Base-by-base conservation (phyloP, 2,888 invertebrate genomes). In the Oligia strigilis region DNA sequence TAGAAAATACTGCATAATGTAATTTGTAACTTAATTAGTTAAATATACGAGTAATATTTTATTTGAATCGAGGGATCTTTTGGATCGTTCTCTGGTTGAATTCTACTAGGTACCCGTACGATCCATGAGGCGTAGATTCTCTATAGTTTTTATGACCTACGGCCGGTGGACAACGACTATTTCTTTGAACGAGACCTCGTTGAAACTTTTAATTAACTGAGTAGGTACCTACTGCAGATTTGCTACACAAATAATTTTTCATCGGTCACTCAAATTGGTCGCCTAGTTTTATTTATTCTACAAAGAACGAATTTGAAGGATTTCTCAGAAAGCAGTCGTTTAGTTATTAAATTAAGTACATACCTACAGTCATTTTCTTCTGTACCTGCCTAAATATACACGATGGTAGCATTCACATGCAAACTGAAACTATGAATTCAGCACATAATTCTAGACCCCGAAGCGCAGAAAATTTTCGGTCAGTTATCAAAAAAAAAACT, bases 131-230 rank as follows among this genome's bases (percentile, higher is more conserved):
- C 78, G 81, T 77, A 77, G 65, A 83, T 72, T 80, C 73, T 87
- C 81, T 84, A 83, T 81, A 88, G 80, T 86, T 86, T 87, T 85
- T 81, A 86, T 87, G 82, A 87, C 82, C 86, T 75, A 83, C 72
- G 80, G 80, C 85, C 81, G 80, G 83, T 84, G 87, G 84, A 89
- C 89, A 90, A 70, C 82, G 87, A 88, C 83, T 87, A 84, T 89
- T 92, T 89, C 88, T 89, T 89, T 89, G 88, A 90, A 88, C 83
- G 87, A 89, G 89, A 88, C 78, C 89, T 90, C 89, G 85, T 89
- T 87, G 81, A 90, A 90, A 92, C 91, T 92, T 92, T 93, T 92
- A 92, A 92, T 89, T 92, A 91, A 92, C 82, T 75, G 75, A 82
- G 91, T 89, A 29, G 29, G 29, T 29, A 29, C 29, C 29, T 29